Evolutionary conservation across 35 echinoderm and acorn worm genomes (phyloP).

Genomic region (Apostichopus californicus): DNA sequence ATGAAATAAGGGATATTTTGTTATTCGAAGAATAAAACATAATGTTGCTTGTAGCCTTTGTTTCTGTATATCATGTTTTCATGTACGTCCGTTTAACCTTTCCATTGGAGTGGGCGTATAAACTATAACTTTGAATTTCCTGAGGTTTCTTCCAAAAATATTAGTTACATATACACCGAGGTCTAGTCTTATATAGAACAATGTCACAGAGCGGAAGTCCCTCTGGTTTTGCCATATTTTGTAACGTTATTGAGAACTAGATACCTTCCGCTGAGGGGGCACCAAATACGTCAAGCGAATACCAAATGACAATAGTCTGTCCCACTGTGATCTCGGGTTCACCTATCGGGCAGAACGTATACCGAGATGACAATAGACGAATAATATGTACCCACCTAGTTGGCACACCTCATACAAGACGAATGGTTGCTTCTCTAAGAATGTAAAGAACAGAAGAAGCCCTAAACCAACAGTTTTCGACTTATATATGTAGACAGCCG

Average conservation of each 20-base stretch:
- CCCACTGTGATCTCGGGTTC: neutral
- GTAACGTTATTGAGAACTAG: neutral
- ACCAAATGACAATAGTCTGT: neutral
- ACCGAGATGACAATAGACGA: too few relatives aligned
- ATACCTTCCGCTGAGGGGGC: neutral
- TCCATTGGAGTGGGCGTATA: neutral
- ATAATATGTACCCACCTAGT: too few relatives aligned
- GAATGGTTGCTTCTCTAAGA: too few relatives aligned
- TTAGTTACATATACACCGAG: neutral
- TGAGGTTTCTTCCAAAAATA: neutral
- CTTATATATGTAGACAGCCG: too few relatives aligned
- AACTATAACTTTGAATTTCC: neutral
- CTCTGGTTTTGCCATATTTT: neutral
- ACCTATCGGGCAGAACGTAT: neutral
- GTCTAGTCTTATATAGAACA: neutral
- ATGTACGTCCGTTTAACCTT: too few relatives aligned
- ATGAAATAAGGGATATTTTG: too few relatives aligned
- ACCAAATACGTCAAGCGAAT: neutral
- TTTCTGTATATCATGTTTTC: too few relatives aligned
- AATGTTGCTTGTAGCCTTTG: too few relatives aligned
- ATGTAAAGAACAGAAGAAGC: too few relatives aligned
- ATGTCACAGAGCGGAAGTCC: neutral
- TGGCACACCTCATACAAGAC: too few relatives aligned
- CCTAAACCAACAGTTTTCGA: too few relatives aligned
- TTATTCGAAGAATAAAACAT: too few relatives aligned